Evolutionary conservation across 2,888 invertebrate genomes (phyloP).

Genomic region (Tetranychus piercei): DNA sequence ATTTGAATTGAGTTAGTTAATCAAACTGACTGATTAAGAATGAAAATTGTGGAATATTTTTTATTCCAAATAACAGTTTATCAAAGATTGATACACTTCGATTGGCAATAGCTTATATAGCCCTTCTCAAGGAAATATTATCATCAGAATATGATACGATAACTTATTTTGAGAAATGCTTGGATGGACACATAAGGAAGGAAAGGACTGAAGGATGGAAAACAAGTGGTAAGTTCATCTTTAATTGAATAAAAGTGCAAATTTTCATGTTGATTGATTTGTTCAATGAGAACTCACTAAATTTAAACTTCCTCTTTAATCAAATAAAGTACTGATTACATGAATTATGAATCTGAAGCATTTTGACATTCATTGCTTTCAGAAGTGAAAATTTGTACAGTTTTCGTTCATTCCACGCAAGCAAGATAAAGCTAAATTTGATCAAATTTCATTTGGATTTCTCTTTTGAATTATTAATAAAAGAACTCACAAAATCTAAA

Average conservation of each 20-base stretch:
- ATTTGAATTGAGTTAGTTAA: too few species aligned
- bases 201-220: slow-evolving; percentile 75
- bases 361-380: too few species aligned
- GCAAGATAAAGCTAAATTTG: too few species aligned
- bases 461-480: too few species aligned
- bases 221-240: slow-evolving; percentile 55
- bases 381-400: too few species aligned
- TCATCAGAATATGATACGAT: slow-evolving; percentile 74
- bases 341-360: background rate
- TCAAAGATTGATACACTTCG: slow-evolving; percentile 96
- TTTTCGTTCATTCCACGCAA: too few species aligned
- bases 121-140: slow-evolving; percentile 67
- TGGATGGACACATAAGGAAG: slow-evolving; percentile 70
- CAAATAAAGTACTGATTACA: too few species aligned
- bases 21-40: too few species aligned
- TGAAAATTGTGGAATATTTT: background rate
- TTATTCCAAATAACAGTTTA: slow-evolving; percentile 35
- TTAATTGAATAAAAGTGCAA: background rate
- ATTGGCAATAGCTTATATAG: slow-evolving; percentile 91
- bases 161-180: slow-evolving; percentile 77
- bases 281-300: background rate
- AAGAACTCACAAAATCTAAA: too few species aligned
- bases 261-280: background rate
- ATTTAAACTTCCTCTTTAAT: too few species aligned
- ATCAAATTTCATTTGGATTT: too few species aligned